Percentiles rank a stretch among this genome's conserved stretches.
phyloP scores from a whole-genome alignment of 2,797 vertebrate species.

The Gouania willdenowi region DNA sequence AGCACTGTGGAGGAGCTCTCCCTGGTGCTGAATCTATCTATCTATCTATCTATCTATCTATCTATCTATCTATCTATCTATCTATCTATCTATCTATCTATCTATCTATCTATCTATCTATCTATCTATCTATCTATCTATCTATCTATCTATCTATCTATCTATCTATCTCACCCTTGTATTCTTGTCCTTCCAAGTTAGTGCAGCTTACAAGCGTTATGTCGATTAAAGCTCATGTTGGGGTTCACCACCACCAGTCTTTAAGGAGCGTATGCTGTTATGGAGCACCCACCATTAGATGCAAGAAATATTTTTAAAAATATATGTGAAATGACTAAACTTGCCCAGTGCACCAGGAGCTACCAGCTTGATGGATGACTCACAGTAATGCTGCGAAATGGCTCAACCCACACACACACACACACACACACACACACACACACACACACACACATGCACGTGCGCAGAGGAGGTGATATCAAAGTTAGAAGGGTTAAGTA shows the following conservation, averaged over 20 bases:
- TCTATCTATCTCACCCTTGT: not conserved
- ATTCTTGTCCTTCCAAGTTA: slow-evolving; percentile 1
- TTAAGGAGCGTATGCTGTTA: slow-evolving; percentile 34
- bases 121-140: slow-evolving; percentile 10
- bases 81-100: not conserved
- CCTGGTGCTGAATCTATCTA: slow-evolving; percentile 32
- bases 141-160: not conserved
- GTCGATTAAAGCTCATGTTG: slow-evolving; percentile 15
- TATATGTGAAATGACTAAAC: slow-evolving; percentile 61
- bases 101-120: not conserved
- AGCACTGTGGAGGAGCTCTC: slow-evolving; percentile 23
- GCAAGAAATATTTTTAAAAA: slow-evolving; percentile 37
- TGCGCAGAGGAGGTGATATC: slow-evolving; percentile 1
- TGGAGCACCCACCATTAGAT: slow-evolving; percentile 36
- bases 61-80: slow-evolving; percentile 3
- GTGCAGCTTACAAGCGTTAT: slow-evolving; percentile 9
- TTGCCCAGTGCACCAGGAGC: slow-evolving; percentile 51
- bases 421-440: slow-evolving; percentile 17
- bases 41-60: not conserved
- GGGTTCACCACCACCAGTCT: slow-evolving; percentile 23
- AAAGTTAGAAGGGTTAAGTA: slow-evolving; percentile 33
- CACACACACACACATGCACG: slow-evolving; percentile 1
- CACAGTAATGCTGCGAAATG: slow-evolving; percentile 66
- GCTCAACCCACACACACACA: slow-evolving; percentile 59
- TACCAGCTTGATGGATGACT: slow-evolving; percentile 71